A percentile compares a stretch with the other conserved stretches of the same genome.
phyloP scores from a whole-genome alignment of 1,140 invertebrate genomes.

The Trigoniulus corallinus region DNA sequence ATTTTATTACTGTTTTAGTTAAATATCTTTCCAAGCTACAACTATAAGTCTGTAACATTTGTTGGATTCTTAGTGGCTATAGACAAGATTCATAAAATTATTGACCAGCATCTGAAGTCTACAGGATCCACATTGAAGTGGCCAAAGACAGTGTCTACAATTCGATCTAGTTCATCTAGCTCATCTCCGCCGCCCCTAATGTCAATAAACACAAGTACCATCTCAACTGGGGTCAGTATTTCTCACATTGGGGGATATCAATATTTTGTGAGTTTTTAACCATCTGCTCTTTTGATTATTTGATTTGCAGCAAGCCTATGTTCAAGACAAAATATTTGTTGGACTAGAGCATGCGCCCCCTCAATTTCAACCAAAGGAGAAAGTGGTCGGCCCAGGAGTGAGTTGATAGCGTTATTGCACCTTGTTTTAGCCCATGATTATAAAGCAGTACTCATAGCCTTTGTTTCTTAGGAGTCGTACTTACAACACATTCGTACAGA shows the following conservation, averaged over 20 bases:
- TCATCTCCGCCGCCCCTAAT: constrained; percentile 31
- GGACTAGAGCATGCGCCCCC: constrained; percentile 57
- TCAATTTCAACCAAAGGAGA: constrained; percentile 52
- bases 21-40: too few species aligned
- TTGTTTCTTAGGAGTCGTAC: constrained; percentile 40
- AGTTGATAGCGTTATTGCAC: too few species aligned
- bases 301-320: constrained; percentile 18
- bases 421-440: neutral
- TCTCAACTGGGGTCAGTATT: too few species aligned
- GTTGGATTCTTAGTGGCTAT: constrained; percentile 33
- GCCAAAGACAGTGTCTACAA: constrained; percentile 2
- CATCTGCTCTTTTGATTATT: too few species aligned
- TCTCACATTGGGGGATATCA: too few species aligned
- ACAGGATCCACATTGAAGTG: neutral
- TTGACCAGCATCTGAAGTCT: constrained; percentile 23
- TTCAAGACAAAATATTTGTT: constrained; percentile 54
- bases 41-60: constrained; percentile 2
- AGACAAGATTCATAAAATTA: constrained; percentile 41
- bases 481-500: constrained; percentile 57
- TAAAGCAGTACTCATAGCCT: neutral
- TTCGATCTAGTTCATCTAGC: constrained; percentile 7
- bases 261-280: too few species aligned
- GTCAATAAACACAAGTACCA: too few species aligned
- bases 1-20: too few species aligned
- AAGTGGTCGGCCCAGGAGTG: constrained; percentile 42